Conservation (phyloP, 2,888 invertebrate genomes). For the Patella caerulea region DNA sequence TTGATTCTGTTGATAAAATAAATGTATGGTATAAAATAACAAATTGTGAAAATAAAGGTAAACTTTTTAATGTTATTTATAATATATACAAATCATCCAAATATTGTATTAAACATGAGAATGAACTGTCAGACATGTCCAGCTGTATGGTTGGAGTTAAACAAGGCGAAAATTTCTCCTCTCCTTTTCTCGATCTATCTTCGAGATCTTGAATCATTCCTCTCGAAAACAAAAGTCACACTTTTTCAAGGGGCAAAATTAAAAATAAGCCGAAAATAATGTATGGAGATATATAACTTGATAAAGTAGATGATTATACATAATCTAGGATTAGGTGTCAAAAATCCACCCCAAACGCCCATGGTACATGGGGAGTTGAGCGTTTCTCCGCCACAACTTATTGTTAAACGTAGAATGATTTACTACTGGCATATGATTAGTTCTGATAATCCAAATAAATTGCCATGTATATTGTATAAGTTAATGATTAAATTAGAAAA, state of each 20-base stretch:
- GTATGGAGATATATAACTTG: no score
- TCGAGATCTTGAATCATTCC: not conserved
- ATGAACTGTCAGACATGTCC: not conserved
- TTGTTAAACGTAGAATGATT: no score
- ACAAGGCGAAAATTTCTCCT: slow-evolving; percentile 1
- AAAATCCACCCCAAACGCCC: no score
- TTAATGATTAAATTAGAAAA: no score
- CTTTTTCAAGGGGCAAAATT: no score
- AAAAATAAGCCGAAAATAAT: no score
- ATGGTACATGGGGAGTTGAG: no score
- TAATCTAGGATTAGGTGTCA: not conserved
- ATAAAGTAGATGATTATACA: not conserved
- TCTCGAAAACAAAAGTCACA: not conserved
- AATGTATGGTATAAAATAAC: slow-evolving; percentile 19
- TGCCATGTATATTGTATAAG: no score
- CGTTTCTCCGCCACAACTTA: no score
- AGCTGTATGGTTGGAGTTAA: not conserved
- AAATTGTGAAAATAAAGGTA: not conserved
- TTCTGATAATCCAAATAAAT: no score
- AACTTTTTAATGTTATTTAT: not conserved
- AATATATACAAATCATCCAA: not conserved
- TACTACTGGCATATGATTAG: no score
- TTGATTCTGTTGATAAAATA: slow-evolving; percentile 16
- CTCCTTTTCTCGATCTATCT: not conserved
- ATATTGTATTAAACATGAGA: not conserved